A percentile compares a stretch with the other conserved stretches of the same genome.
Evolutionary conservation across 2,113 vertebrate species (phyloP).

Genomic region (Lagopus leucura): DNA sequence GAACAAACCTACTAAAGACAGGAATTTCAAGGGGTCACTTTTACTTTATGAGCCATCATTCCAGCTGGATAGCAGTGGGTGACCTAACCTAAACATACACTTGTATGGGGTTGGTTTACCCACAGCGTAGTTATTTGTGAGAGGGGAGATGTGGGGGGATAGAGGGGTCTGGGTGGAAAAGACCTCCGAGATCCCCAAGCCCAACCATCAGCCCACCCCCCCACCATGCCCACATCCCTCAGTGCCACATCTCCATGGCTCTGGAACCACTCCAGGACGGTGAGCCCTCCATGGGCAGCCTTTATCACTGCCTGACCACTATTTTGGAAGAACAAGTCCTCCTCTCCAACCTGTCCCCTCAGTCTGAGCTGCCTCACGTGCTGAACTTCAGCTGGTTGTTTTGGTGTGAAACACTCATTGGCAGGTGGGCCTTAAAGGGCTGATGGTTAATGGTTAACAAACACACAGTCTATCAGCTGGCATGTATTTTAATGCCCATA

Average conservation of each 20-base stretch:
- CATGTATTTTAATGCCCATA: slow-evolving; percentile 22
- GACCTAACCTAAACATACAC: background rate
- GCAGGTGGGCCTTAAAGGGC: background rate
- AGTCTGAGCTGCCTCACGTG: background rate
- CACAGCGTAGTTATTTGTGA: background rate
- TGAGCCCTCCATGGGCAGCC: too few relatives aligned
- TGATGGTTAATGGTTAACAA: background rate
- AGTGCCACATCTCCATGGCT: too few relatives aligned
- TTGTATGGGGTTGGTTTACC: background rate
- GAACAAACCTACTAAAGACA: background rate
- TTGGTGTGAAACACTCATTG: background rate
- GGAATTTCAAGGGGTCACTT: background rate
- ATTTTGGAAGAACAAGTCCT: too few relatives aligned
- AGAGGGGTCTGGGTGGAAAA: too few relatives aligned
- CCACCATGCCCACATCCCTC: too few relatives aligned
- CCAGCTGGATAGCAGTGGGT: background rate
- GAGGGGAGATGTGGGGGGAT: background rate
- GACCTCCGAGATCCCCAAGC: too few relatives aligned
- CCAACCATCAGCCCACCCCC: too few relatives aligned
- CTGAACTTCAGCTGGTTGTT: slow-evolving; percentile 35
- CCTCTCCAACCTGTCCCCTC: background rate
- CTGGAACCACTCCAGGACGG: too few relatives aligned
- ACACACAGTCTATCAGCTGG: background rate
- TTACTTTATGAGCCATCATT: background rate
- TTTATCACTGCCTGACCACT: too few relatives aligned